Base-by-base conservation (phyloP, 2,888 invertebrate genomes). In the Xestia sexstrigata region DNA sequence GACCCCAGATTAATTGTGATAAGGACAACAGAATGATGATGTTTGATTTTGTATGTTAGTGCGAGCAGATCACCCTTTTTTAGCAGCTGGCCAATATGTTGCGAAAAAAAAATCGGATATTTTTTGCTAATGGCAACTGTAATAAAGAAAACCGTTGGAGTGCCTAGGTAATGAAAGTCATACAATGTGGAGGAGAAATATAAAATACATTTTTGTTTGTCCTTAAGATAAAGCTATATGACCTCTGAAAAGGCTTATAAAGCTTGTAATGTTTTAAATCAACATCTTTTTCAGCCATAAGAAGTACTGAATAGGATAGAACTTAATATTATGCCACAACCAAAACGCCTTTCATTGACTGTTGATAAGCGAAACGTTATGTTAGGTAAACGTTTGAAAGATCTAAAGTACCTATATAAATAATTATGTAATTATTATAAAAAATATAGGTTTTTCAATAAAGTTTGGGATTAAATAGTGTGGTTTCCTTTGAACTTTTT, bases 381-480 rank as follows among this genome's bases (percentile, higher is more conserved):
- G 68, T 45, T 77, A 76, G 35, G 73, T 76, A 72, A 78, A 72
- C 75, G 65, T 79, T 79, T 85, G 62, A 88, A 82, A 85, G 85
- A 79, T 81, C 77, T 78, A 81, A 71, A 47, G n/a, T n/a, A n/a
- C n/a, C n/a, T 68, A 65, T 72, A 68, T 74, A 78, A 75, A 75
- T 65, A 35, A 76, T 69, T 85, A 82, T 81, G 85, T 83, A 87
- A 90, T 87, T 90, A 90, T 87, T 89, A 84, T 75, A 70, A 70
- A 35, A 90, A 93, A 88, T 92, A 92, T 91, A 92, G 88, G 90
- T 91, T 93, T 94, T 93, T 89, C 89, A 91, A 92, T 94, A 94
- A 94, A 94, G 84, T 92, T 93, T 92, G 93, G 91, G 89, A 90
- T 91, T 89, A 88, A 88, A 89, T 26, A 52, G 4, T 79, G 82